phyloP scores from a whole-genome alignment of 2,797 vertebrate genomes.

The Protosalanx chinensis region DNA sequence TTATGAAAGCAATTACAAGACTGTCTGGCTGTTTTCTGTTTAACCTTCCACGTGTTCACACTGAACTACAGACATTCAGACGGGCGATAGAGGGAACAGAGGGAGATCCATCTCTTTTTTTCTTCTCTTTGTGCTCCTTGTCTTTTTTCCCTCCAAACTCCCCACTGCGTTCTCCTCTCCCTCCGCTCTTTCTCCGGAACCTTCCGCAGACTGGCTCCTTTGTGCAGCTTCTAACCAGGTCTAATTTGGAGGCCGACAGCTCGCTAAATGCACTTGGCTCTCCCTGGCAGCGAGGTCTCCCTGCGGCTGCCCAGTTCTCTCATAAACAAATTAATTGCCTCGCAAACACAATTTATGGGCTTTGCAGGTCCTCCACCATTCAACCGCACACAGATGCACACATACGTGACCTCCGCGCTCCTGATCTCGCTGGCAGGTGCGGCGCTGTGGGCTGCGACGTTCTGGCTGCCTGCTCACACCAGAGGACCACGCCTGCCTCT shows the following conservation, averaged over 20 bases:
- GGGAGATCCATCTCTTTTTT: background rate
- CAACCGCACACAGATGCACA: background rate
- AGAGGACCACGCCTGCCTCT: background rate
- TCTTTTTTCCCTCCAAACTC: background rate
- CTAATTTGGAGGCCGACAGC: constrained; percentile 62
- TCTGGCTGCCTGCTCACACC: background rate
- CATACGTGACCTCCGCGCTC: background rate
- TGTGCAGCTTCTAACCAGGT: constrained; percentile 48
- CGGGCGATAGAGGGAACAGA: background rate
- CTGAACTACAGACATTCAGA: background rate
- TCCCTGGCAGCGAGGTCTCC: constrained; percentile 57
- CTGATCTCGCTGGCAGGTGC: background rate
- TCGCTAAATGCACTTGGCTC: constrained; percentile 59
- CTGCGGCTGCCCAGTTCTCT: constrained; percentile 46
- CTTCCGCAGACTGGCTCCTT: constrained; percentile 2
- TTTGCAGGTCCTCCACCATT: background rate
- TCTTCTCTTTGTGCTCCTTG: background rate
- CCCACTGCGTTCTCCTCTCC: background rate
- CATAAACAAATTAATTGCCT: constrained; percentile 69
- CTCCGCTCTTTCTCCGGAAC: background rate
- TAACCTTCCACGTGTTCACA: constrained; percentile 16
- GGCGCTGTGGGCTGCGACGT: no score
- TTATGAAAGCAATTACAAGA: constrained; percentile 8
- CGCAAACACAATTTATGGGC: constrained; percentile 60
- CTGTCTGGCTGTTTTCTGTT: constrained; percentile 3